These are phyloP conservation scores for Pantherophis guttatus DNA, from an alignment of 2,113 vertebrate species.

Conservation along the genomic window DNA sequence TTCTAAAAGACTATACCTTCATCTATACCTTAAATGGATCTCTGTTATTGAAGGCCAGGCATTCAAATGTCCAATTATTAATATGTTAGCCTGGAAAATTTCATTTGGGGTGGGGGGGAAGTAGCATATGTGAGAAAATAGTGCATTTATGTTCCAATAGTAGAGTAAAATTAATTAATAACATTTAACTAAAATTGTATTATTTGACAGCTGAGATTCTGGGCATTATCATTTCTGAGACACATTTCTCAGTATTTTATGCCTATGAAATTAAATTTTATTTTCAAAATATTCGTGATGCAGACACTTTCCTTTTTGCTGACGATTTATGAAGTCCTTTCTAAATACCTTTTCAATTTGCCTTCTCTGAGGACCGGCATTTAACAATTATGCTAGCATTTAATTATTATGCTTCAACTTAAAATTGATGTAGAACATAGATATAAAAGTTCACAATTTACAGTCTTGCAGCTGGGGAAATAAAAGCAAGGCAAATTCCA, in stretches of 20 bases:
- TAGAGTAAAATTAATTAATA: neutral
- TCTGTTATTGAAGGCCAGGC: neutral
- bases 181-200: neutral
- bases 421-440: neutral
- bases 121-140: neutral
- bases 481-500: neutral
- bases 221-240: neutral
- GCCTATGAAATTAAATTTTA: neutral
- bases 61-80: neutral
- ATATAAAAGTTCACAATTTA: slow-evolving; percentile 9
- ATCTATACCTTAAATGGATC: neutral
- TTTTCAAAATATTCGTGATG: neutral
- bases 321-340: slow-evolving; percentile 17
- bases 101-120: neutral
- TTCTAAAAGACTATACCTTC: neutral
- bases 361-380: slow-evolving; percentile 15
- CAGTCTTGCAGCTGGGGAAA: slow-evolving; percentile 12
- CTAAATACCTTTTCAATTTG: neutral
- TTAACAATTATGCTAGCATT: slow-evolving; percentile 2
- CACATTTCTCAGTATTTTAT: neutral
- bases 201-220: neutral
- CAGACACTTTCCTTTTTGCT: neutral
- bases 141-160: neutral
- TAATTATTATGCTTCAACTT: slow-evolving; percentile 1
- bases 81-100: neutral